phyloP scores from a whole-genome alignment of 2,113 vertebrate species.

The Triplophysa siluroides region DNA sequence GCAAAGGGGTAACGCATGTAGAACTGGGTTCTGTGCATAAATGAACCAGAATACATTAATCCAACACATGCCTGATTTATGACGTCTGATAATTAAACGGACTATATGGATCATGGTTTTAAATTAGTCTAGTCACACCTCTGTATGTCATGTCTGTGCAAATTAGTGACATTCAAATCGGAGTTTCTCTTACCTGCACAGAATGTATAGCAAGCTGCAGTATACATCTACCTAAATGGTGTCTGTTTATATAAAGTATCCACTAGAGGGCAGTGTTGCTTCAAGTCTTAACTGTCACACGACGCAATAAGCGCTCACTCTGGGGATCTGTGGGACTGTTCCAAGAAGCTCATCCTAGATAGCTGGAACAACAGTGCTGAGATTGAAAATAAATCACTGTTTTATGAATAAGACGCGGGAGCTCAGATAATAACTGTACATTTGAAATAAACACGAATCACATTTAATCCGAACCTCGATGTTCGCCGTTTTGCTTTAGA shows the following conservation, averaged over 20 bases:
- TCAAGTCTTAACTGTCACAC: conserved; percentile 17
- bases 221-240: too few species aligned
- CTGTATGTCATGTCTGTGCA: not conserved
- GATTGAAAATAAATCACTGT: conserved; percentile 43
- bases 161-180: too few species aligned
- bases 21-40: not conserved
- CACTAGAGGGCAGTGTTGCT: conserved; percentile 69
- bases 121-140: not conserved
- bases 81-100: too few species aligned
- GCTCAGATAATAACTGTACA: conserved; percentile 31
- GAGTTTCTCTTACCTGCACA: not conserved
- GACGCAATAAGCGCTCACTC: not conserved
- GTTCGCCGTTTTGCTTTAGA: conserved; percentile 46
- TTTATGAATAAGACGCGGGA: conserved; percentile 32
- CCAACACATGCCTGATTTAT: too few species aligned
- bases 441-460: conserved; percentile 42
- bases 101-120: too few species aligned
- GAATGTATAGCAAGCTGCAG: not conserved
- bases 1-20: not conserved
- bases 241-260: not conserved
- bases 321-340: not conserved
- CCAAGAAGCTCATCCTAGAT: conserved; percentile 32
- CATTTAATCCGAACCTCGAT: conserved; percentile 21
- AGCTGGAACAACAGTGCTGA: conserved; percentile 32
- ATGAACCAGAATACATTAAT: too few species aligned